phyloP scores from a whole-genome alignment of 2,888 invertebrate species.

The Cylloceria caligata region DNA sequence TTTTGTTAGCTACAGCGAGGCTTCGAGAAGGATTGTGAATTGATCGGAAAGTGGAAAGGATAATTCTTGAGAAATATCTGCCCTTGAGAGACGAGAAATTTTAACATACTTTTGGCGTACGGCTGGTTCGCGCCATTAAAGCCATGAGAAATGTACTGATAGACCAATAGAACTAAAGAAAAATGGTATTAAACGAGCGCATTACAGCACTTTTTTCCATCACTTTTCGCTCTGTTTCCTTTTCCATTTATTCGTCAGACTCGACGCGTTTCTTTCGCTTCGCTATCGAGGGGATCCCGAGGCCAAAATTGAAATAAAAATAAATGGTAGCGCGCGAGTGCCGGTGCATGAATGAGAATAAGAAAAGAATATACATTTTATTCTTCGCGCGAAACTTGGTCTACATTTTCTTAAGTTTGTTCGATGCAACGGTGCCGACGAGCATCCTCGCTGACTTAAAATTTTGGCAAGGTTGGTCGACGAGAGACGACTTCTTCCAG shows the following conservation, averaged over 20 bases:
- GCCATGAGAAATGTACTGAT: background rate
- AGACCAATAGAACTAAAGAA: constrained; percentile 10
- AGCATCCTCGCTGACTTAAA: background rate
- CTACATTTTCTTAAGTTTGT: background rate
- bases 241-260: background rate
- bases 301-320: constrained; percentile 3
- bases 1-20: constrained; percentile 14
- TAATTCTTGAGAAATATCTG: constrained; percentile 17
- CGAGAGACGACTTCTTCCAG: background rate
- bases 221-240: constrained; percentile 5
- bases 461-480: background rate
- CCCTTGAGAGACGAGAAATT: constrained; percentile 2
- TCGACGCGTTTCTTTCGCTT: constrained; percentile 7
- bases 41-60: constrained; percentile 21
- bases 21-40: constrained; percentile 33
- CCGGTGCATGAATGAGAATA: no score
- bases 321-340: no score
- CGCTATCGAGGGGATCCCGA: background rate
- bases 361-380: background rate
- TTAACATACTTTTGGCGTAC: constrained; percentile 2
- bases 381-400: background rate
- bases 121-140: background rate
- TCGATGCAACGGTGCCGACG: background rate
- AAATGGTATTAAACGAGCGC: constrained; percentile 7
- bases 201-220: constrained; percentile 18